These are phyloP conservation scores for Tachuris rubrigastra DNA, from an alignment of 2,113 vertebrate genomes.

Conservation along the genomic window DNA sequence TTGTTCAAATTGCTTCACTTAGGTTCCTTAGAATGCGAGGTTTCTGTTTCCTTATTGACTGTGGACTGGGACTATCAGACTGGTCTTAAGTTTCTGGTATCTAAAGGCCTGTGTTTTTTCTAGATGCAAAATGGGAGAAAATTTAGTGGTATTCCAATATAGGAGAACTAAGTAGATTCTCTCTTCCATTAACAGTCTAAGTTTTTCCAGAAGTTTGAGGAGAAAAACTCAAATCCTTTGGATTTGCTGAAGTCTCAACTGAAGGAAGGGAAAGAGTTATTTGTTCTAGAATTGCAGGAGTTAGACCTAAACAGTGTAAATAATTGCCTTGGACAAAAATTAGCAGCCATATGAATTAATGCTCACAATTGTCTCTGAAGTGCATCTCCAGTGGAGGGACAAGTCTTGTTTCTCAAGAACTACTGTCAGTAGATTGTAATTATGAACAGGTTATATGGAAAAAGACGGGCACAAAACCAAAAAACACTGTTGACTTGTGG, in stretches of 20 bases:
- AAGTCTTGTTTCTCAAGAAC: background rate
- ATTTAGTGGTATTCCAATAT: rapidly evolving
- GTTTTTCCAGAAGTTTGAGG: background rate
- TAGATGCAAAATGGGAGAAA: background rate
- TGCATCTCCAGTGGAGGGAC: rapidly evolving
- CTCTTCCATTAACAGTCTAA: background rate
- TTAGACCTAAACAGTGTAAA: background rate
- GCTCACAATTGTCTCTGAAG: background rate
- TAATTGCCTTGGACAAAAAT: background rate
- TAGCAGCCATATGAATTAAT: background rate
- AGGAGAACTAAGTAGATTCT: background rate
- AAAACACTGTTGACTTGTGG: background rate
- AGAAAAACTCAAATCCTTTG: background rate
- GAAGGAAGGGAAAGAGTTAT: background rate
- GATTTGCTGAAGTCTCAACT: background rate
- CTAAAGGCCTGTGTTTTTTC: background rate
- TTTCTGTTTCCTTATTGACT: background rate
- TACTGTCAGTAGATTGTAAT: background rate
- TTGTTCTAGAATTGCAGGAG: background rate
- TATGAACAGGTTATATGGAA: background rate
- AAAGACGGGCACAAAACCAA: background rate
- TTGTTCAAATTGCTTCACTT: background rate
- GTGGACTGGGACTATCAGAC: background rate
- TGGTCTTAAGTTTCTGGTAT: background rate
- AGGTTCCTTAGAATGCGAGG: background rate